Evolutionary conservation across 2,797 vertebrate species (phyloP).

Genomic region (Calcarius lapponicus): DNA sequence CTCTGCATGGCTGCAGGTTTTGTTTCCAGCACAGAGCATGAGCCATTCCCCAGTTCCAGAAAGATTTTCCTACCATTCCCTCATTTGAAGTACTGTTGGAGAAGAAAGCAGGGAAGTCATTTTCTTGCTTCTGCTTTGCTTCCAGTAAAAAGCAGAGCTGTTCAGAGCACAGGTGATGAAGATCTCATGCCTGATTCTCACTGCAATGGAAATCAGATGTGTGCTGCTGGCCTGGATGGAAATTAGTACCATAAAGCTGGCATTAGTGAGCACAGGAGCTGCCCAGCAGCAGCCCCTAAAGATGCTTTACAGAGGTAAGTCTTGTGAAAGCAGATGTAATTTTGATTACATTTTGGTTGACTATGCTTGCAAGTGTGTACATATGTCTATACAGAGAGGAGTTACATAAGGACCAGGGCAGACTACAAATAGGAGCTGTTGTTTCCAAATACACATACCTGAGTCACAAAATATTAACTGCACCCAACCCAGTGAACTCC

Average conservation of each 20-base stretch:
- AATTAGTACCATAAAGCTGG: background rate
- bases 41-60: background rate
- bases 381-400: background rate
- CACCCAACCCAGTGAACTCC: background rate
- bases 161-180: background rate
- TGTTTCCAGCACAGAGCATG: background rate
- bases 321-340: background rate
- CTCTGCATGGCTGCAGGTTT: background rate
- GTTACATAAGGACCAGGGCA: background rate
- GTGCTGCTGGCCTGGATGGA: background rate
- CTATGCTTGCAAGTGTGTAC: background rate
- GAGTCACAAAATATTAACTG: constrained; percentile 23
- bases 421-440: background rate
- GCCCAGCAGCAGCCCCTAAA: background rate
- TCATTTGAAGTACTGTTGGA: background rate
- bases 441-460: background rate
- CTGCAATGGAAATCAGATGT: background rate
- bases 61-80: background rate
- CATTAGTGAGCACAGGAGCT: background rate
- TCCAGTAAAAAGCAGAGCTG: background rate
- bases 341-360: background rate
- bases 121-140: background rate
- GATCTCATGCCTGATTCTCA: background rate
- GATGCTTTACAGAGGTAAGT: background rate
- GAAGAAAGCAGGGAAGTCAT: background rate